Percentiles rank a stretch among this genome's conserved stretches.
Conservation (phyloP, 2,797 vertebrate species). For the Lophotriccus pileatus region DNA sequence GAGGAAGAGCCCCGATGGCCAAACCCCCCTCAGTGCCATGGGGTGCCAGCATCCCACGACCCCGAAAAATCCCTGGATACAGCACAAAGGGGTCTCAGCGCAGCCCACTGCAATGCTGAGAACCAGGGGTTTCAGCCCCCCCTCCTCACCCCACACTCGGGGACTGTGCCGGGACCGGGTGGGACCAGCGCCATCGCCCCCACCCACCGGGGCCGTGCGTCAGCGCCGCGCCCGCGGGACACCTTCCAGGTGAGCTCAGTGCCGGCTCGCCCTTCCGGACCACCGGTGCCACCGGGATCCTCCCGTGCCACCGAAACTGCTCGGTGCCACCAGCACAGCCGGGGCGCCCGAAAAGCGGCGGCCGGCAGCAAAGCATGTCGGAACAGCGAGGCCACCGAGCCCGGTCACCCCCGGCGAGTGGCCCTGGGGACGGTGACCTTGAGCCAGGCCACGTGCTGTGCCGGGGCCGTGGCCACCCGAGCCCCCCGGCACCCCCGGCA, state of each 20-base stretch:
- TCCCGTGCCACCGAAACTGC: neutral
- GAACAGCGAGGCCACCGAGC: neutral
- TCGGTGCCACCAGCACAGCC: neutral
- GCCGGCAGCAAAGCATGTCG: neutral
- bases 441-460: neutral
- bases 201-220: neutral
- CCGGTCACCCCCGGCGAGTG: neutral
- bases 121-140: neutral
- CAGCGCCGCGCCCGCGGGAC: neutral
- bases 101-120: rapidly evolving
- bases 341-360: no score
- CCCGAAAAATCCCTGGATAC: neutral
- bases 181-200: neutral
- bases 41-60: neutral
- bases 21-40: neutral
- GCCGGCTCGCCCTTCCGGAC: neutral
- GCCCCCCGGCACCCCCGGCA: neutral
- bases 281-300: neutral
- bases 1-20: neutral
- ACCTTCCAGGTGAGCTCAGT: conserved; percentile 12
- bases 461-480: neutral
- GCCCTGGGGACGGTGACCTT: conserved; percentile 29
- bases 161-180: neutral
- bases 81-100: rapidly evolving
- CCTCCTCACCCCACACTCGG: neutral